A percentile compares a stretch with the other conserved stretches of the same genome.
phyloP scores from a whole-genome alignment of 2,797 vertebrate genomes.

The Manis pentadactyla region DNA sequence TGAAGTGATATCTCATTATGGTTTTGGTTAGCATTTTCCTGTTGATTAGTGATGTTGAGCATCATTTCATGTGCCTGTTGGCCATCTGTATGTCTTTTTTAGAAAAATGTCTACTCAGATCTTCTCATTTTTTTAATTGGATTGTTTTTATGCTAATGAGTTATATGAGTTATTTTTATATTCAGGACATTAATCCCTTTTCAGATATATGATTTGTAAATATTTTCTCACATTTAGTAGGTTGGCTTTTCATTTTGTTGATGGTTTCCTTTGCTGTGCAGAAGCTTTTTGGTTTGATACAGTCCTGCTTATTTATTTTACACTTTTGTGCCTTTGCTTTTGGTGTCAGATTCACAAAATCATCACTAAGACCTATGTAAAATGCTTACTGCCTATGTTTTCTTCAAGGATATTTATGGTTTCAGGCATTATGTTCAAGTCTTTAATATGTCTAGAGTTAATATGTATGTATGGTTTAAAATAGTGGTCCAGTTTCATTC shows the following conservation, averaged over 20 bases:
- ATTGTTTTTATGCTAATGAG: neutral
- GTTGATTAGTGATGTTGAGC: neutral
- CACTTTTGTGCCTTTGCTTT: neutral
- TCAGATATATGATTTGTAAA: neutral
- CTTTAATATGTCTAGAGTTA: neutral
- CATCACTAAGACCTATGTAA: neutral
- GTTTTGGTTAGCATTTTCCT: neutral
- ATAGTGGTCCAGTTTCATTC: too few species aligned
- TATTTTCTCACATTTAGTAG: neutral
- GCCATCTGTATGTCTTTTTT: neutral
- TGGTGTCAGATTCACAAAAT: neutral
- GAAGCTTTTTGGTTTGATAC: neutral
- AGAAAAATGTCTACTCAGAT: neutral
- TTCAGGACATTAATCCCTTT: neutral
- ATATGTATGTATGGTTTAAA: neutral
- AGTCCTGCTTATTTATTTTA: neutral
- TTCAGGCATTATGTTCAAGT: neutral
- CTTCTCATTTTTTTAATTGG: neutral
- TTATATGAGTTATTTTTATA: neutral
- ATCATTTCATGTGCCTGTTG: neutral
- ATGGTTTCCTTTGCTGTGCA: neutral
- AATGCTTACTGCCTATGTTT: neutral
- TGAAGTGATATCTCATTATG: neutral
- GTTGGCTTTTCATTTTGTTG: neutral
- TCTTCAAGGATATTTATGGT: neutral